phyloP scores from a whole-genome alignment of 1,140 invertebrate genomes.

The Drosophila mayri region DNA sequence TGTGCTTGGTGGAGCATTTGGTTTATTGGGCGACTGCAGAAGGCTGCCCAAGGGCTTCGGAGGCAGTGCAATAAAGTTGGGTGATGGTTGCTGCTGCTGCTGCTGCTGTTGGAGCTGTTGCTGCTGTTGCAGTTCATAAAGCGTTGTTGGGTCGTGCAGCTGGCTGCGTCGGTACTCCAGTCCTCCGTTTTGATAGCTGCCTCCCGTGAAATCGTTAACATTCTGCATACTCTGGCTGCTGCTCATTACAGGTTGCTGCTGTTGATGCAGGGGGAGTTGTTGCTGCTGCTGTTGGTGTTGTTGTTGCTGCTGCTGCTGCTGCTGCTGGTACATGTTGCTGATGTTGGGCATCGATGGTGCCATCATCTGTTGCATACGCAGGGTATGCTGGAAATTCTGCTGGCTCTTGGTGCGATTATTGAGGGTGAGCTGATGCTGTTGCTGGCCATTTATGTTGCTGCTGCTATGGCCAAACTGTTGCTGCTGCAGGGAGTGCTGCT shows the following conservation, averaged over 20 bases:
- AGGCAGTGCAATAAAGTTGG: constrained; percentile 76
- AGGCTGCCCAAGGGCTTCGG: constrained; percentile 72
- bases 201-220: constrained; percentile 71
- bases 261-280: constrained; percentile 31
- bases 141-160: constrained; percentile 62
- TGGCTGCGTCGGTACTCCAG: constrained; percentile 73
- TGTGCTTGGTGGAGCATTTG: constrained; percentile 70
- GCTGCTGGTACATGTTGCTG: constrained; percentile 80
- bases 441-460: constrained; percentile 64
- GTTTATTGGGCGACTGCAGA: constrained; percentile 75
- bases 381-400: constrained; percentile 76
- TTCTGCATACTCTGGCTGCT: constrained; percentile 85
- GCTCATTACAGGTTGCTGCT: constrained; percentile 53
- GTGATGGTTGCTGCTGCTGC: constrained; percentile 70
- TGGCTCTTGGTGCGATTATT: constrained; percentile 77
- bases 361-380: constrained; percentile 84
- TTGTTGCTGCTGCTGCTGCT: constrained; percentile 75
- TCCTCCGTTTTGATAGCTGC: constrained; percentile 66
- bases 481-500: constrained; percentile 69
- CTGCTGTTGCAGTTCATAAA: constrained; percentile 65
- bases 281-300: constrained; percentile 46
- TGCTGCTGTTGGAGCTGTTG: constrained; percentile 69
- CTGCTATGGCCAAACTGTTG: constrained; percentile 71
- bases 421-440: constrained; percentile 63
- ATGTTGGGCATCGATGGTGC: constrained; percentile 85